Evolutionary conservation across 2,888 invertebrate species (phyloP), one percentile per base, ranked within the genome.

Genomic region (Drosophila crucigera): DNA sequence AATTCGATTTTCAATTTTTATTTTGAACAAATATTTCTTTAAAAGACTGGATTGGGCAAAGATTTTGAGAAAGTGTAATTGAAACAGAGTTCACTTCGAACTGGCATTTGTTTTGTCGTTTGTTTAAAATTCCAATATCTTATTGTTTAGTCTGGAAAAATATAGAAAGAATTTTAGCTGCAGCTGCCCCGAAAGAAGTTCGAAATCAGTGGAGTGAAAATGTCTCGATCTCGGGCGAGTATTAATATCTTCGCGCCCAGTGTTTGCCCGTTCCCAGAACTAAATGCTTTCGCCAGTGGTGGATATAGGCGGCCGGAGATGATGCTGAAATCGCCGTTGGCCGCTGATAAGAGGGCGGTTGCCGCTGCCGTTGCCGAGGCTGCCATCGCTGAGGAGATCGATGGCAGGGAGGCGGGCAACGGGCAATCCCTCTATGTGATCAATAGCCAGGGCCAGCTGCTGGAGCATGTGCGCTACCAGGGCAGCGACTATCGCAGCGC

Each of bases 401-500:
- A 9, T 16, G 47, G 25, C 9, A 25, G 4, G 6, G 10, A n/a
- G 53, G 16, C 35, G 52, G 80, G 78, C 58, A 68, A 35, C 59
- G 76, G 61, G 31, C 68, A 59, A 11, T 84, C 73, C 5, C 56
- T 84, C 10, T 79, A 68, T 37, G 54, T 84, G n/a, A 59, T 76
- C 35, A 73, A 84, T 33, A 58, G 58, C 41, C 50, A 73, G 7
- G 80, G 85, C 0, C 53, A 55, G 0, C 3, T 87, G 16, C 37
- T 84, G 80, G 80, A 87, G 58, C 84, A 79, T 55, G 53, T 84
- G 25, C 73, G 77, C 6, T 87, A 75, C 55, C 68, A 72, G 50
- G 84, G 88, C 33, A 54, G 35, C 31, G 86, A 84, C 53, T 82
- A 87, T 50, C 88, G 84, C 16, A 11, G 28, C 16, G 84, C 83